phyloP scores from a whole-genome alignment of 2,888 invertebrate species.

The Hirtodrosophila confusa region DNA sequence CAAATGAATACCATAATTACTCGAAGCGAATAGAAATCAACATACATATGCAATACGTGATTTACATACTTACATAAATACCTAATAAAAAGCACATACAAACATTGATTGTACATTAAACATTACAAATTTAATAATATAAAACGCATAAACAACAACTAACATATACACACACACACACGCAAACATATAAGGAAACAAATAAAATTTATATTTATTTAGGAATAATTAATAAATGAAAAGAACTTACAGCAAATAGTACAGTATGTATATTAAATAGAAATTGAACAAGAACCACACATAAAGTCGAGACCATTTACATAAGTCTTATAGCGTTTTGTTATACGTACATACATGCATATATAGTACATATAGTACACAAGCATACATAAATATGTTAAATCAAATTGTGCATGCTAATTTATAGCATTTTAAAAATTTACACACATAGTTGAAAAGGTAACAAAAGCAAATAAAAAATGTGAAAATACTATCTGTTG shows the following conservation, averaged over 20 bases:
- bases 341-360: conserved; percentile 32
- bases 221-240: conserved; percentile 16
- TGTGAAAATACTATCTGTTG: conserved; percentile 14
- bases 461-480: conserved; percentile 4
- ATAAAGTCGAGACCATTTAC: conserved; percentile 11
- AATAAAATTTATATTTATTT: conserved; percentile 25
- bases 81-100: conserved; percentile 20
- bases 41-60: conserved; percentile 60
- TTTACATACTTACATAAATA: conserved; percentile 49
- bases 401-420: conserved; percentile 42
- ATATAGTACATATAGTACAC: conserved; percentile 3
- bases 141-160: conserved; percentile 17
- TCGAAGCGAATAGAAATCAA: conserved; percentile 26
- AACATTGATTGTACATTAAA: conserved; percentile 25
- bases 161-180: conserved; percentile 11
- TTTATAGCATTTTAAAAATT: conserved; percentile 54
- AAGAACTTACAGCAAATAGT: conserved; percentile 15
- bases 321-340: conserved; percentile 37
- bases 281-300: conserved; percentile 14
- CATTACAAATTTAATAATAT: conserved; percentile 14
- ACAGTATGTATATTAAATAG: conserved; percentile 39
- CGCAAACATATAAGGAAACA: conserved; percentile 15
- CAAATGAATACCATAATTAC: conserved; percentile 19
- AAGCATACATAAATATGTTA: conserved; percentile 30
- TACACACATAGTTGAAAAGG: conserved; percentile 36